These are phyloP conservation scores for Yponomeuta malinellus DNA, from an alignment of 2,888 invertebrate genomes.

Conservation along the genomic window DNA sequence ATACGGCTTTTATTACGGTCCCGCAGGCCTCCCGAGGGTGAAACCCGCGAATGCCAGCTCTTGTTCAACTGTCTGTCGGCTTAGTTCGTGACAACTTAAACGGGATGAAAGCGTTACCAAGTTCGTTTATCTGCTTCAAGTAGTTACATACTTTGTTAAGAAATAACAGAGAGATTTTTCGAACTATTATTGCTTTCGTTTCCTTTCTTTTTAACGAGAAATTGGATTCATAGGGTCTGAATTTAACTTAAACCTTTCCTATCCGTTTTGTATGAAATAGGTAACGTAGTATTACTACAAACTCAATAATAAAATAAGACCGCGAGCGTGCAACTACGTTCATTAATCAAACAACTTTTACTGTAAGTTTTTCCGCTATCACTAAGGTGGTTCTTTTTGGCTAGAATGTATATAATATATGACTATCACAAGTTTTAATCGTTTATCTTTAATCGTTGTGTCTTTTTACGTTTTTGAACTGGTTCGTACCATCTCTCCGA, in stretches of 20 bases:
- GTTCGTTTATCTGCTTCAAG: background rate
- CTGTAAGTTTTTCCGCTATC: constrained; percentile 29
- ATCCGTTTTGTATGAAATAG: background rate
- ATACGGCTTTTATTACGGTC: constrained; percentile 18
- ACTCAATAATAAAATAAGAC: background rate
- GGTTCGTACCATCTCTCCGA: too few species aligned
- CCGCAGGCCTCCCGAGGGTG: background rate
- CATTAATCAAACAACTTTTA: constrained; percentile 53
- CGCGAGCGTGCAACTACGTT: constrained; percentile 25
- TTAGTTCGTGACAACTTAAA: constrained; percentile 20
- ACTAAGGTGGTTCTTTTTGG: constrained; percentile 24
- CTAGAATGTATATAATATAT: constrained; percentile 24
- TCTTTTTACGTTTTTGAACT: too few species aligned
- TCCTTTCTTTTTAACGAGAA: background rate
- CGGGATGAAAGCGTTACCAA: background rate
- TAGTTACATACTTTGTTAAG: background rate
- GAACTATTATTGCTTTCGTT: background rate
- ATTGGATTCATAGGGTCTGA: background rate
- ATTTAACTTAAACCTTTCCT: background rate
- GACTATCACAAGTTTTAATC: too few species aligned
- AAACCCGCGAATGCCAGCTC: background rate
- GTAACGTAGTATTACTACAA: background rate
- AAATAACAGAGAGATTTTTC: background rate
- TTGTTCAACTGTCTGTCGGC: constrained; percentile 2
- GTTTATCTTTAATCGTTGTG: too few species aligned